Evolutionary conservation across 2,113 vertebrate species (phyloP).

Genomic region (Anolis carolinensis): DNA sequence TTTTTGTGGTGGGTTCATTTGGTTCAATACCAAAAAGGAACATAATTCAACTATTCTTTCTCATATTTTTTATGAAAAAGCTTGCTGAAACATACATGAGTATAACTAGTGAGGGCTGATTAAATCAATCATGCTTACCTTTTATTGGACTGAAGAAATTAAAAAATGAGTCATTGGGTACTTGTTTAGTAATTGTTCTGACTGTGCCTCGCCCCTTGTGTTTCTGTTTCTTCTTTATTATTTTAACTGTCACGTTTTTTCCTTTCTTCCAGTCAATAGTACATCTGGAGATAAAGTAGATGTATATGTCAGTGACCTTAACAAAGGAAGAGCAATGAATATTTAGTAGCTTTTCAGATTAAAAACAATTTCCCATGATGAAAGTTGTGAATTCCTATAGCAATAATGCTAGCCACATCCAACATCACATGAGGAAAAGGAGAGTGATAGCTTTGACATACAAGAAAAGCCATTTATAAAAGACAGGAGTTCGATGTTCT

Average conservation of each 20-base stretch:
- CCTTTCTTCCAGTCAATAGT: slow-evolving; percentile 97
- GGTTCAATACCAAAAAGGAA: neutral
- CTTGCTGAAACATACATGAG: neutral
- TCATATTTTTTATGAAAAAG: neutral
- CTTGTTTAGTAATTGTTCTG: slow-evolving; percentile 93
- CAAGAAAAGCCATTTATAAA: neutral
- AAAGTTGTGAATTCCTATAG: neutral
- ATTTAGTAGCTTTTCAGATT: neutral
- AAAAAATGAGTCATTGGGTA: slow-evolving; percentile 97
- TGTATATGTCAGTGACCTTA: slow-evolving; percentile 1
- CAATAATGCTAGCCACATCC: neutral
- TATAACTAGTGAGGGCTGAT: neutral
- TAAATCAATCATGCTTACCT: slow-evolving; percentile 75
- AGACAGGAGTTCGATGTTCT: neutral
- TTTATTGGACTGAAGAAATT: slow-evolving; percentile 97
- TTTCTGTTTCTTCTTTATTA: slow-evolving; percentile 98
- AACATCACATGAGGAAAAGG: neutral
- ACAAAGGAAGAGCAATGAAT: neutral
- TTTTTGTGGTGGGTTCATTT: neutral
- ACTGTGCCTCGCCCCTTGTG: slow-evolving; percentile 97
- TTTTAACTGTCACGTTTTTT: slow-evolving; percentile 96
- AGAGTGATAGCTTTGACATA: neutral
- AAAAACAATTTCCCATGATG: neutral
- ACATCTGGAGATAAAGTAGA: slow-evolving; percentile 74
- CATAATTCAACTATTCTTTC: neutral